These are phyloP conservation scores for Lymantria dispar DNA, from an alignment of 2,888 invertebrate genomes.

Conservation along the genomic window DNA sequence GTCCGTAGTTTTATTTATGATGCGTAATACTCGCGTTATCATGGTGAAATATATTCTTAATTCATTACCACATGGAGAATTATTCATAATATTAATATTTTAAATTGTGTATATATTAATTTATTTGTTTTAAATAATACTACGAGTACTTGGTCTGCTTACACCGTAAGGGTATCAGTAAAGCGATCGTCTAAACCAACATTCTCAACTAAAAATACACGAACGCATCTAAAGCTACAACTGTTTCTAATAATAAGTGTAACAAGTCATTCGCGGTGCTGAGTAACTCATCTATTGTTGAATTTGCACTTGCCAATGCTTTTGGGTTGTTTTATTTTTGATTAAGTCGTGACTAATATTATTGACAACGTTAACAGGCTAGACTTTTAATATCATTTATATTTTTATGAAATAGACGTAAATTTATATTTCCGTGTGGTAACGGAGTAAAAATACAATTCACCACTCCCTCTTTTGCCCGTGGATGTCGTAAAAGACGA, in stretches of 20 bases:
- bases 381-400: neutral
- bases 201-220: slow-evolving; percentile 39
- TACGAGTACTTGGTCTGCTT: slow-evolving; percentile 4
- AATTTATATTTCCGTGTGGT: neutral
- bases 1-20: too few species aligned
- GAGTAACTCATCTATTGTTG: slow-evolving; percentile 41
- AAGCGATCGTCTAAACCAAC: slow-evolving; percentile 33
- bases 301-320: slow-evolving; percentile 38
- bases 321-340: slow-evolving; percentile 27
- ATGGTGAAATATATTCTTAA: too few species aligned
- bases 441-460: too few species aligned
- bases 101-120: too few species aligned
- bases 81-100: too few species aligned
- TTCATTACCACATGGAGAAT: too few species aligned
- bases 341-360: slow-evolving; percentile 30
- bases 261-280: slow-evolving; percentile 40
- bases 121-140: neutral
- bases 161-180: slow-evolving; percentile 15
- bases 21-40: too few species aligned
- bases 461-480: too few species aligned
- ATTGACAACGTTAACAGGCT: slow-evolving; percentile 14
- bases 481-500: too few species aligned
- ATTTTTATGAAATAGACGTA: neutral
- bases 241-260: slow-evolving; percentile 37
- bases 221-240: slow-evolving; percentile 41